Base-by-base conservation (phyloP, 2,888 invertebrate species). In the Pogonocherus hispidulus region DNA sequence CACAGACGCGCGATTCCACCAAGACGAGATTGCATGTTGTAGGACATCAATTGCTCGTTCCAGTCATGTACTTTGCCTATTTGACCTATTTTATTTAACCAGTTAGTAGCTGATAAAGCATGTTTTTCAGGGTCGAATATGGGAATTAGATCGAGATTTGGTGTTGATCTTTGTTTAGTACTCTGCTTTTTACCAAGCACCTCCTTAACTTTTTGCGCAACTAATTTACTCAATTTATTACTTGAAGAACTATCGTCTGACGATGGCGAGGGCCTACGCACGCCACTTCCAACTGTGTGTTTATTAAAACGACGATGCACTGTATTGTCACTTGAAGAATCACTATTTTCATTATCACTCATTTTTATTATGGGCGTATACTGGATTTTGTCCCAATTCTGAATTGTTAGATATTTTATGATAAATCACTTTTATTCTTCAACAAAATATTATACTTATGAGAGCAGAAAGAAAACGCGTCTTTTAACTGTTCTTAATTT, bases 11-110 rank as follows among this genome's bases (percentile, higher is more conserved):
- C 47, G 14, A 47, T 47, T 47, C 18, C 18, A 14, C 47, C 47
- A 9, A 47, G 16, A 9, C 47, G 18, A 19, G 47, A 16, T 47
- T 47, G 47, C 47, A 47, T 47, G 8, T 16, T 16, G 19, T 47
- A 47, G 19, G 47, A 47, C 16, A 47, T 47, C 47, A 47, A 3
- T 47, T 47, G 47, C 6, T 47, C 18, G 16, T 47, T 47, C 47
- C 47, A 47, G 6, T 9, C 47, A 19, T 47, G 47, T 47, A 47
- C 47, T 47, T 47, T 9, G 18, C 47, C 47, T 8, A 47, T 47
- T 41, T n/a, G n/a, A n/a, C n/a, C 41, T n/a, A 41, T 14, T 41
- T 41, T 41, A 11, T 41, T 41, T 11, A 41, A 41, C 41, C 41
- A 41, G 41, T 41, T 41, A 11, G 41, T 41, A 41, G 41, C 41